phyloP scores from a whole-genome alignment of 2,888 invertebrate genomes.

The Aporophyla lueneburgensis region DNA sequence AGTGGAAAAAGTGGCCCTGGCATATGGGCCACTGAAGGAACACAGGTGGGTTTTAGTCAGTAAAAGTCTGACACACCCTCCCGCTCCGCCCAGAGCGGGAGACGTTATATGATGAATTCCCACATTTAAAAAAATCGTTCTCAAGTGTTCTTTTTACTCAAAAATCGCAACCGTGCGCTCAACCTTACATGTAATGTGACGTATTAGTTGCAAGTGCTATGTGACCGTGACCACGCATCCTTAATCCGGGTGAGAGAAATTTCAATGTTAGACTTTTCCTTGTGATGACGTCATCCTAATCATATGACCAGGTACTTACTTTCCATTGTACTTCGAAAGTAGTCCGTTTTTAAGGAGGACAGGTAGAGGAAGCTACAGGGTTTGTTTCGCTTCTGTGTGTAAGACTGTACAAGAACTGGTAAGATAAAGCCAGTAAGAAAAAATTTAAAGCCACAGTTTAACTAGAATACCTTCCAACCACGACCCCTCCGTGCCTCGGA shows the following conservation, averaged over 20 bases:
- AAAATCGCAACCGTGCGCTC: constrained; percentile 16
- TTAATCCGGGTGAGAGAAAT: constrained; percentile 56
- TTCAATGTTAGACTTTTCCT: constrained; percentile 50
- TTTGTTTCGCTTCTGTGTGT: not conserved
- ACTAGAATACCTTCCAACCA: too few species aligned
- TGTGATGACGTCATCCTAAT: constrained; percentile 40
- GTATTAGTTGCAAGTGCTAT: constrained; percentile 22
- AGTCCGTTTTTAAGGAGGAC: not conserved
- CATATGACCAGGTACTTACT: constrained; percentile 19
- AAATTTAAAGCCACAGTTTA: too few species aligned
- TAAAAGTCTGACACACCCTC: too few species aligned
- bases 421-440: not conserved
- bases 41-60: too few species aligned
- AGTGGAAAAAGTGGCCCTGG: too few species aligned
- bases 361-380: not conserved
- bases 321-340: constrained; percentile 24
- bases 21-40: too few species aligned
- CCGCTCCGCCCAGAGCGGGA: too few species aligned
- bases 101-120: too few species aligned
- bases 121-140: too few species aligned
- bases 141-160: not conserved
- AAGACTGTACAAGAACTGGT: not conserved
- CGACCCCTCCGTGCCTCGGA: too few species aligned
- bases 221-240: constrained; percentile 50
- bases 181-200: constrained; percentile 38